These are phyloP conservation scores for Lapara coniferarum DNA, from an alignment of 2,888 invertebrate species.

Conservation along the genomic window DNA sequence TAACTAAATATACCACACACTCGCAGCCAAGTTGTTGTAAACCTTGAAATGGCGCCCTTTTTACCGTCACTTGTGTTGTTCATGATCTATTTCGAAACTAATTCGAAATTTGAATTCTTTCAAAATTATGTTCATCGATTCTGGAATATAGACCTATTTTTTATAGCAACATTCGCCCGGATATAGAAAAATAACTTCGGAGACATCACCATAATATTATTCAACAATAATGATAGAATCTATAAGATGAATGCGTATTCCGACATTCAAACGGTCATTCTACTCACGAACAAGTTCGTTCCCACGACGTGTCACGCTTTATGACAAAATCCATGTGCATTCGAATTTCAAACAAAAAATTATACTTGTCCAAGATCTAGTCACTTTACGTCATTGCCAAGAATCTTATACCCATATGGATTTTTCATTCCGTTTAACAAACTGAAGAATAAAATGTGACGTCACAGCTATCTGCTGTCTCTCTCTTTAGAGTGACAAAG, in stretches of 20 bases:
- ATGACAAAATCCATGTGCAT: slow-evolving; percentile 23
- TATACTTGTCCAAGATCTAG: neutral
- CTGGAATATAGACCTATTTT: neutral
- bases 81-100: neutral
- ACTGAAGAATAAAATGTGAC: too few species aligned
- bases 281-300: slow-evolving; percentile 38
- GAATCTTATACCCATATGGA: too few species aligned
- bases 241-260: neutral
- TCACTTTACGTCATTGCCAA: neutral
- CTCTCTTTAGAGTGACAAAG: too few species aligned
- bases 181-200: neutral
- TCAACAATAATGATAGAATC: neutral
- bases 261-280: slow-evolving; percentile 22
- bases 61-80: neutral
- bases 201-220: neutral
- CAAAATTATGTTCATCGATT: too few species aligned
- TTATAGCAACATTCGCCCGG: neutral
- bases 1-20: slow-evolving; percentile 32
- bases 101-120: too few species aligned
- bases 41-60: slow-evolving; percentile 21
- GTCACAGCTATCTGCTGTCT: too few species aligned
- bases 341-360: slow-evolving; percentile 29
- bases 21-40: slow-evolving; percentile 21
- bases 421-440: too few species aligned
- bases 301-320: slow-evolving; percentile 39